These are phyloP conservation scores for Myopa tessellatipennis DNA, from an alignment of 2,888 invertebrate species.

Conservation along the genomic window DNA sequence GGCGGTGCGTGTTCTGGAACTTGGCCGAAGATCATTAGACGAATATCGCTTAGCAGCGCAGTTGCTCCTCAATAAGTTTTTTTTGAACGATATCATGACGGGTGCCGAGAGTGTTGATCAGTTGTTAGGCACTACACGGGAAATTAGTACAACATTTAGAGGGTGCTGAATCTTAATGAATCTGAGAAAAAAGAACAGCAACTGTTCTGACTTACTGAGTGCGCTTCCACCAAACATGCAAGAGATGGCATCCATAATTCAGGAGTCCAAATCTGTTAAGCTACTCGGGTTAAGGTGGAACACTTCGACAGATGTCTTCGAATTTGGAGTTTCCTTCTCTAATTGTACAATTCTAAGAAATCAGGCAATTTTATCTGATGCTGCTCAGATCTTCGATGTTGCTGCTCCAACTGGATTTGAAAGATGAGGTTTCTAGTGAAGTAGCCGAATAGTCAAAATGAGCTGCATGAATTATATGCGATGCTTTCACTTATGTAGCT, in stretches of 20 bases:
- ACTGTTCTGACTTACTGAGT: conserved; percentile 13
- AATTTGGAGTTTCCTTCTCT: conserved; percentile 10
- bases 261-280: conserved; percentile 19
- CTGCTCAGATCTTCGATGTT: conserved; percentile 48
- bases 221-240: conserved; percentile 18
- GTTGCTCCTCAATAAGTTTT: conserved; percentile 34
- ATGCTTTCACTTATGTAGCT: conserved; percentile 4
- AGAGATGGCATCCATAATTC: conserved; percentile 10
- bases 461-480: conserved; percentile 17
- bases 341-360: neutral
- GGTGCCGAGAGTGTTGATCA: conserved; percentile 38
- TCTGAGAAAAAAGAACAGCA: conserved; percentile 20
- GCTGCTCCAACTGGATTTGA: conserved; percentile 50
- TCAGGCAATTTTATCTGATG: conserved; percentile 3
- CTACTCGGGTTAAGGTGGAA: conserved; percentile 28
- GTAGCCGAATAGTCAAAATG: neutral
- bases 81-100: too few species aligned
- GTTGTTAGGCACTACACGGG: too few species aligned
- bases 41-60: conserved; percentile 43
- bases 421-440: conserved; percentile 41
- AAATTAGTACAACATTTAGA: conserved; percentile 8
- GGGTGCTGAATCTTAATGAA: conserved; percentile 23
- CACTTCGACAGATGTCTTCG: conserved; percentile 10
- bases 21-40: conserved; percentile 44
- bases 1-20: conserved; percentile 43